These are phyloP conservation scores for Synanthedon myopaeformis DNA, from an alignment of 2,888 invertebrate species.

Conservation along the genomic window DNA sequence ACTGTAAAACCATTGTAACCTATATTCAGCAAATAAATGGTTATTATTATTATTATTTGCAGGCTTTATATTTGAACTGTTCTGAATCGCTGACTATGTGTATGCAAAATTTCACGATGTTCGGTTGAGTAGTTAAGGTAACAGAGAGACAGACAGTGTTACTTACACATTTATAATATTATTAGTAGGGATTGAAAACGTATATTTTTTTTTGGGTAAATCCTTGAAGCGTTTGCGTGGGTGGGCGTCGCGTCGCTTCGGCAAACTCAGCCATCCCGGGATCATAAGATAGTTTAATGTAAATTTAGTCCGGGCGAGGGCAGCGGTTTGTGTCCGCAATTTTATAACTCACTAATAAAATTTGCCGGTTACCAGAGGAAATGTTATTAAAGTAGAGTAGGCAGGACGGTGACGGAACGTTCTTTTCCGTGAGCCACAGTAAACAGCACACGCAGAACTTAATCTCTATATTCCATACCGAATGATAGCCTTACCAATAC, in stretches of 20 bases:
- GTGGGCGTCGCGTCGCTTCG: conserved; percentile 1
- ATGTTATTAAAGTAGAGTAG: conserved; percentile 32
- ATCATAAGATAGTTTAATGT: background rate
- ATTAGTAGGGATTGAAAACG: no score
- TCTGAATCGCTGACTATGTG: no score
- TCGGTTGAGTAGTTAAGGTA: no score
- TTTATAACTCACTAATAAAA: conserved; percentile 38
- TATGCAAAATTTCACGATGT: no score
- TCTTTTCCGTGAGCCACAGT: conserved; percentile 1
- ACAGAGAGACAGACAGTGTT: no score
- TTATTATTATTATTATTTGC: no score
- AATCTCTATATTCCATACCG: background rate
- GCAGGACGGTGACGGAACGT: conserved; percentile 31
- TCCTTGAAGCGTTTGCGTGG: background rate
- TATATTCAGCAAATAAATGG: no score
- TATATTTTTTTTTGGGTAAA: no score
- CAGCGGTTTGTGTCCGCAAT: conserved; percentile 9
- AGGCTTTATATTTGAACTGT: no score
- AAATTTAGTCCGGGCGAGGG: background rate
- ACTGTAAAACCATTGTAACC: no score
- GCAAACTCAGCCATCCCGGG: background rate
- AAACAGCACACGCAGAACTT: background rate
- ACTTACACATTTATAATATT: no score
- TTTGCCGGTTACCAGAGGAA: conserved; percentile 22
- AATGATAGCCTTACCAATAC: no score